Evolutionary conservation across 2,888 invertebrate genomes (phyloP).

Genomic region (Esperia sulphurella): DNA sequence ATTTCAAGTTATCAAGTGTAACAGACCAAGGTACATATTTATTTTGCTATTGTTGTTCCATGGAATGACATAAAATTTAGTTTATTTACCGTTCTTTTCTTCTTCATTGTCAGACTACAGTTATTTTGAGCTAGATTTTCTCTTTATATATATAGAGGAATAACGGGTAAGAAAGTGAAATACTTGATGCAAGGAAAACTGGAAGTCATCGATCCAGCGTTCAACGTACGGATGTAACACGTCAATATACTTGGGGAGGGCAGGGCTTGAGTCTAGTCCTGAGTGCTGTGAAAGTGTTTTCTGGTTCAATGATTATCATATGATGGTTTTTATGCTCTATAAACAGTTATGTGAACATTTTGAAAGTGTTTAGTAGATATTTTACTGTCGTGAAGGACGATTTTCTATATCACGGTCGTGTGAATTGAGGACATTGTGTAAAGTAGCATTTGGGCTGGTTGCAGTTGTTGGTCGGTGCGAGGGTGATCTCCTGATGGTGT

Average conservation of each 20-base stretch:
- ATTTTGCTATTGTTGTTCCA: constrained; percentile 65
- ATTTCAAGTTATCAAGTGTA: constrained; percentile 82
- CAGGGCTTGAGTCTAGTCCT: constrained; percentile 59
- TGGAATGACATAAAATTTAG: constrained; percentile 47
- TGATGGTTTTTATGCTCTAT: constrained; percentile 15
- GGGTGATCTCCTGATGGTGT: constrained; percentile 87
- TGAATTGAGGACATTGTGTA: constrained; percentile 26
- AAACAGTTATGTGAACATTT: background rate
- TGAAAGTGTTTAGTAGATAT: background rate
- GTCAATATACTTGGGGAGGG: constrained; percentile 73
- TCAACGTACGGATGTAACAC: constrained; percentile 73
- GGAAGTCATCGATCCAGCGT: constrained; percentile 65
- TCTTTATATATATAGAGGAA: constrained; percentile 15
- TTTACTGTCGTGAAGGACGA: constrained; percentile 35
- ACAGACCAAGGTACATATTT: constrained; percentile 87
- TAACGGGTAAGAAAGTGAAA: constrained; percentile 26
- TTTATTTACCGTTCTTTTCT: constrained; percentile 70
- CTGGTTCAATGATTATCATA: constrained; percentile 23
- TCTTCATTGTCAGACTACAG: constrained; percentile 55
- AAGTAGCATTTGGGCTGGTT: constrained; percentile 48
- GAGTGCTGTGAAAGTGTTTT: constrained; percentile 68
- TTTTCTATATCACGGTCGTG: constrained; percentile 28
- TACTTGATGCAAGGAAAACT: constrained; percentile 30
- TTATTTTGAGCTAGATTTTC: constrained; percentile 44
- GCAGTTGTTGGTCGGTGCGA: constrained; percentile 75